Conservation (phyloP, 2,113 vertebrate genomes). For the Halcyon senegalensis region DNA sequence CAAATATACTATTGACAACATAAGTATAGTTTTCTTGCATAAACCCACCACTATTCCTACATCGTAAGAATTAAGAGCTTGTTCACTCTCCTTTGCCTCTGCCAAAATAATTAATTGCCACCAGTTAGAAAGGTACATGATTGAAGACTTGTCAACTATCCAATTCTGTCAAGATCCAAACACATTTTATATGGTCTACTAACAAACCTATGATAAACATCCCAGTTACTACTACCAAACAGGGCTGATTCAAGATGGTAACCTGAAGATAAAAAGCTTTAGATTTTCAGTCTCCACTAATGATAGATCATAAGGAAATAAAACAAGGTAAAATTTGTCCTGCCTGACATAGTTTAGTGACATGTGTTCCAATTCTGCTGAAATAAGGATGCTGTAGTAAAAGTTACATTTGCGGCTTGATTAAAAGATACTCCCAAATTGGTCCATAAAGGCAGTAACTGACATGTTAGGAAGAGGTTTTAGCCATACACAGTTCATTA, state of each 20-base stretch:
- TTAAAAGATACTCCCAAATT: background rate
- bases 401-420: background rate
- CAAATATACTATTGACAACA: accelerated
- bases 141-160: background rate
- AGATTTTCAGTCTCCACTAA: background rate
- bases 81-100: background rate
- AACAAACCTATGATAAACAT: background rate
- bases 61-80: background rate
- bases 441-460: background rate
- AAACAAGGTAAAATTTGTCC: background rate
- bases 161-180: background rate
- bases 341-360: background rate
- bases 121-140: background rate
- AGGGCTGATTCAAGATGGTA: background rate
- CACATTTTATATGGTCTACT: background rate
- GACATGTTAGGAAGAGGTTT: background rate
- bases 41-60: background rate
- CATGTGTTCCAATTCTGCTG: background rate
- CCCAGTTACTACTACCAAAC: background rate
- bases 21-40: background rate
- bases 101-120: background rate
- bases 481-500: background rate
- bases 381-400: background rate
- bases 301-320: background rate
- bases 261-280: background rate